These are phyloP conservation scores for Lonchura striata DNA, from an alignment of 2,113 vertebrate species.

Conservation along the genomic window DNA sequence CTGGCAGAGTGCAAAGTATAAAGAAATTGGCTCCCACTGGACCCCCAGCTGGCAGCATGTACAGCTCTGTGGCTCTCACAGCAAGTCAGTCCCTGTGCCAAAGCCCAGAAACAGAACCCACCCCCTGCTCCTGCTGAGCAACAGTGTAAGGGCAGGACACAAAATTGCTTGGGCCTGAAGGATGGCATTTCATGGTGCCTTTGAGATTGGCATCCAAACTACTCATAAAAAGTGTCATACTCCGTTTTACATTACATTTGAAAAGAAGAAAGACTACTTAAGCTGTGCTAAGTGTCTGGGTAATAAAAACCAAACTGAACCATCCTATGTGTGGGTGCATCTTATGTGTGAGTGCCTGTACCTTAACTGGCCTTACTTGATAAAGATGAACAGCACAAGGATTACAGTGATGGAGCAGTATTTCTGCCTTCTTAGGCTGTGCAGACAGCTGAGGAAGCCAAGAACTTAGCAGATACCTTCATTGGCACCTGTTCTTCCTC, in stretches of 20 bases:
- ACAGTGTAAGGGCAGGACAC: neutral
- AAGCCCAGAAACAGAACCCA: neutral
- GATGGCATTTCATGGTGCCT: neutral
- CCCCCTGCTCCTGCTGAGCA: neutral
- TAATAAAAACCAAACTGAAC: neutral
- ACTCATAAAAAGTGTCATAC: fast-evolving
- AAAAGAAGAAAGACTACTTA: neutral
- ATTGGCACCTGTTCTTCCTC: neutral
- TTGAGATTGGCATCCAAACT: neutral
- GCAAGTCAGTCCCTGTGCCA: neutral
- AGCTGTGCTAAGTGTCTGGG: neutral
- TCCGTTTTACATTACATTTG: neutral
- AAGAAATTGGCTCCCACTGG: neutral
- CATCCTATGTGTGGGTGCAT: neutral
- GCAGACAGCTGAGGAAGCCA: neutral
- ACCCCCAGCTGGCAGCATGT: neutral
- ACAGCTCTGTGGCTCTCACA: fast-evolving
- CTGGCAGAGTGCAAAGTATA: neutral
- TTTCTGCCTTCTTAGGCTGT: neutral
- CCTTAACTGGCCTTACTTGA: neutral
- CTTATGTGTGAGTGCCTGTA: neutral
- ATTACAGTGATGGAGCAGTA: neutral
- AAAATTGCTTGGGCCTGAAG: neutral
- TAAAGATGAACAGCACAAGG: neutral
- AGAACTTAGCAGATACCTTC: neutral